Evolutionary conservation across 1,140 invertebrate genomes (phyloP).

Genomic region (Andricus grossulariae): DNA sequence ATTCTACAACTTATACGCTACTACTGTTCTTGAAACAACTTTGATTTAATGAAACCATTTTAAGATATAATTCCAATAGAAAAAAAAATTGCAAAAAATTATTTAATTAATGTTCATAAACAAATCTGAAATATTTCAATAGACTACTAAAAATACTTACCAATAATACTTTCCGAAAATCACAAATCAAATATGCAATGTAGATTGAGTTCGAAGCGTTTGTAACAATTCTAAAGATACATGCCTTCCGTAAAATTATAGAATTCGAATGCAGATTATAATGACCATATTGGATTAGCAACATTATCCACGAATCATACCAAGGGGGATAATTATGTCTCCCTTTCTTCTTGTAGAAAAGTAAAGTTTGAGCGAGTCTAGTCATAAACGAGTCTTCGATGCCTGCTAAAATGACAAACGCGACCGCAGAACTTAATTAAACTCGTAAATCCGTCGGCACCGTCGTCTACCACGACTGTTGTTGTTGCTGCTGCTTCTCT

Average conservation of each 20-base stretch:
- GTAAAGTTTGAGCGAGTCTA: conserved; percentile 50
- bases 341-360: conserved; percentile 33
- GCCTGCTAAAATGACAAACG: conserved; percentile 70
- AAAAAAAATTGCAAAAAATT: not conserved
- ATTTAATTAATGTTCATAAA: not conserved
- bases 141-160: no score
- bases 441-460: conserved; percentile 62
- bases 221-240: not conserved
- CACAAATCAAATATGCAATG: no score
- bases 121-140: no score
- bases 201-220: not conserved
- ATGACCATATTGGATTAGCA: not conserved
- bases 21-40: conserved; percentile 12
- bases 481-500: conserved; percentile 53
- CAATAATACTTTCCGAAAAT: no score
- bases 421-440: conserved; percentile 74
- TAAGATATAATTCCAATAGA: not conserved
- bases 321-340: not conserved
- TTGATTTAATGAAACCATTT: not conserved
- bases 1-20: conserved; percentile 38
- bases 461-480: conserved; percentile 48
- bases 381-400: conserved; percentile 66
- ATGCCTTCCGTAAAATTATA: not conserved
- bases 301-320: not conserved
- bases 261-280: not conserved